Percentiles rank a stretch among this genome's conserved stretches.
These are phyloP conservation scores for Phoxinus dragarum DNA, from an alignment of 2,797 vertebrate genomes.

Conservation along the genomic window DNA sequence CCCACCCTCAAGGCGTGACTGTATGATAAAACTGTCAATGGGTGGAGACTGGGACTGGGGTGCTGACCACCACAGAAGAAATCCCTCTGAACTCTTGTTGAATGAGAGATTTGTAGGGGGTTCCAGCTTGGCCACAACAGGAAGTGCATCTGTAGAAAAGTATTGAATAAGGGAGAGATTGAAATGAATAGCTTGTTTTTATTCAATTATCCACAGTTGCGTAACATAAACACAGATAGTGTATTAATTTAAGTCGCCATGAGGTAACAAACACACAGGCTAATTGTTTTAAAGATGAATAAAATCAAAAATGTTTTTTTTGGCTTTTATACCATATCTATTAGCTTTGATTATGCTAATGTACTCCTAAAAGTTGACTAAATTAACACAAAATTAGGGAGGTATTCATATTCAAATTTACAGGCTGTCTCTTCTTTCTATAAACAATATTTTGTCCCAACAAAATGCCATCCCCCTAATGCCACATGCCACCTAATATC, in stretches of 20 bases:
- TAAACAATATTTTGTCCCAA: background rate
- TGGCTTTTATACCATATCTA: background rate
- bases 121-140: conserved; percentile 66
- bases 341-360: background rate
- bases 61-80: conserved; percentile 85
- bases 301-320: background rate
- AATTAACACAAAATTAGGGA: background rate
- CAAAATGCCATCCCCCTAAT: background rate
- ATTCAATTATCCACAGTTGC: conserved; percentile 28
- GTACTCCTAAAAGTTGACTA: background rate
- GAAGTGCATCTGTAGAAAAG: conserved; percentile 64
- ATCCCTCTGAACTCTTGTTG: conserved; percentile 80
- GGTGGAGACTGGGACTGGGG: conserved; percentile 74
- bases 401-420: background rate
- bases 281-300: conserved; percentile 16
- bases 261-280: background rate
- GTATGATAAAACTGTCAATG: conserved; percentile 83
- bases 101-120: conserved; percentile 83
- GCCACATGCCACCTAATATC: background rate
- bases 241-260: conserved; percentile 17
- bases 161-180: conserved; percentile 8
- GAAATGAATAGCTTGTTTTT: conserved; percentile 11
- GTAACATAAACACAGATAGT: conserved; percentile 40
- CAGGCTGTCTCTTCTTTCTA: background rate
- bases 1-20: conserved; percentile 81